phyloP scores from a whole-genome alignment of 64 coral and sea anemone genomes.

The Exaiptasia diaphana region DNA sequence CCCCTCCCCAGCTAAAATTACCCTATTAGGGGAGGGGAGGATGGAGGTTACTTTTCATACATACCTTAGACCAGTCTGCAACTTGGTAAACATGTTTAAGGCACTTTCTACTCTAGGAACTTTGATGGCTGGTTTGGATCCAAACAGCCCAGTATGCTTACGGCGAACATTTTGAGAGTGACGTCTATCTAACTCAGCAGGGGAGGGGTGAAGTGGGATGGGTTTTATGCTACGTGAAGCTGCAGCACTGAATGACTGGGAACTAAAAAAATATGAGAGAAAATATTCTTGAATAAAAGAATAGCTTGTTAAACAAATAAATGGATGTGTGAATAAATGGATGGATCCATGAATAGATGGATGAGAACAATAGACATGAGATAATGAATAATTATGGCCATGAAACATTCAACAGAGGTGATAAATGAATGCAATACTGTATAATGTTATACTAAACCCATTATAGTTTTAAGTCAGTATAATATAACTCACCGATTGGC shows the following conservation, averaged over 20 bases:
- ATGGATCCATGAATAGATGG: too few species aligned
- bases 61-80: constrained; percentile 73
- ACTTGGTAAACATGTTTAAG: constrained; percentile 64
- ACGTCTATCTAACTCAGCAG: constrained; percentile 77
- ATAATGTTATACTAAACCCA: too few species aligned
- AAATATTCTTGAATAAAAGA: too few species aligned
- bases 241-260: constrained; percentile 73
- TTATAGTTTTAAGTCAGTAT: too few species aligned
- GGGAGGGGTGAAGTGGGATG: constrained; percentile 49
- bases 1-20: too few species aligned
- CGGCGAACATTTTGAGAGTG: constrained; percentile 68
- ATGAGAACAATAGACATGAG: too few species aligned
- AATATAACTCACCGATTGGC: constrained; percentile 12
- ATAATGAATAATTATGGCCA: too few species aligned
- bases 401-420: too few species aligned
- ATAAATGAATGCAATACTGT: too few species aligned
- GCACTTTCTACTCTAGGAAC: constrained; percentile 73
- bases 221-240: constrained; percentile 38
- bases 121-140: constrained; percentile 63
- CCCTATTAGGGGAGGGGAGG: too few species aligned
- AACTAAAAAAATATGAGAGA: neutral
- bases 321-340: too few species aligned
- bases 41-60: neutral
- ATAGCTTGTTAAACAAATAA: too few species aligned
- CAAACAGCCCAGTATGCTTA: constrained; percentile 63